Evolutionary conservation across 2,113 vertebrate species (phyloP).

Genomic region (Sinocyclocheilus anophthalmus): DNA sequence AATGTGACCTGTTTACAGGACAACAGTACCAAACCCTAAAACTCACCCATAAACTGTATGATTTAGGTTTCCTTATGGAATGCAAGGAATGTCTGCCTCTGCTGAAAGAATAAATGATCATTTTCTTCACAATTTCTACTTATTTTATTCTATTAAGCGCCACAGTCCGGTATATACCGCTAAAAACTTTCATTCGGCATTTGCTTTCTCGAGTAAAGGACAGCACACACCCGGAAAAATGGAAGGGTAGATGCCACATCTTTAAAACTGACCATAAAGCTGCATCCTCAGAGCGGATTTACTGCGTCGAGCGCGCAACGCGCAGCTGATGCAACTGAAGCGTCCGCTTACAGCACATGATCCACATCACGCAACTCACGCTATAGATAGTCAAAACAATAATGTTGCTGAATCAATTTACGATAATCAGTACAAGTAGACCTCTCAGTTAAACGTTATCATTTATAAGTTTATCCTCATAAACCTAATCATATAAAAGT

Average conservation of each 20-base stretch:
- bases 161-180: too few species aligned
- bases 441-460: not conserved
- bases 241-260: not conserved
- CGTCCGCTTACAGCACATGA: not conserved
- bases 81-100: not conserved
- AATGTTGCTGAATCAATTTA: not conserved
- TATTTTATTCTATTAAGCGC: not conserved
- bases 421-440: too few species aligned
- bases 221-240: not conserved
- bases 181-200: too few species aligned
- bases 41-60: not conserved
- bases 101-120: not conserved
- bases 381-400: not conserved
- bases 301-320: not conserved
- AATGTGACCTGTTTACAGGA: not conserved
- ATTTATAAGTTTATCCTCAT: not conserved
- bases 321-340: slow-evolving; percentile 67
- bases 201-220: not conserved
- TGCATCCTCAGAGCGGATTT: not conserved
- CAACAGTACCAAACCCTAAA: not conserved
- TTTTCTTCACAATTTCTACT: not conserved
- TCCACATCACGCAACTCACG: not conserved
- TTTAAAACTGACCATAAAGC: not conserved
- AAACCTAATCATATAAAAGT: not conserved
- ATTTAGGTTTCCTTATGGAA: not conserved